Evolutionary conservation across 92 coral and sea anemone species (phyloP).

Genomic region (Bergia puertoricense): DNA sequence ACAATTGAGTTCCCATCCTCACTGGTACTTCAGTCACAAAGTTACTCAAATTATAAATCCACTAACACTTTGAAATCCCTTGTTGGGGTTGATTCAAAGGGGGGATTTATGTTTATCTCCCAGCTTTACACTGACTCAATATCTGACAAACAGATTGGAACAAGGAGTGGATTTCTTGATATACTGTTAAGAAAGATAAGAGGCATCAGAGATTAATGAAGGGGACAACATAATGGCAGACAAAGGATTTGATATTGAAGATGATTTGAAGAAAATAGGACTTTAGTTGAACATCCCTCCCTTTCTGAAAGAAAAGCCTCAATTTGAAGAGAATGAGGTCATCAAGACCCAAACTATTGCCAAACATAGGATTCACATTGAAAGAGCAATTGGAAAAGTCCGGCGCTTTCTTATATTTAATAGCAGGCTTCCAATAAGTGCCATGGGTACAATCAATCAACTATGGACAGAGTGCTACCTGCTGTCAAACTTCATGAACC

Average conservation of each 20-base stretch:
- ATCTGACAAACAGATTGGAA: constrained; percentile 45
- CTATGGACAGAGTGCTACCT: constrained; percentile 29
- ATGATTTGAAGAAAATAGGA: constrained; percentile 44
- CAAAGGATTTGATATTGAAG: constrained; percentile 52
- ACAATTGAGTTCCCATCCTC: constrained; percentile 52
- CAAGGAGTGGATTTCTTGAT: constrained; percentile 56
- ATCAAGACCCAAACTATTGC: constrained; percentile 54
- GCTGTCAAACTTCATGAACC: constrained; percentile 53
- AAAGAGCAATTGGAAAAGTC: constrained; percentile 58
- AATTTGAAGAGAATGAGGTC: constrained; percentile 56
- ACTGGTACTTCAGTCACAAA: constrained; percentile 51
- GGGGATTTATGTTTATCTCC: constrained; percentile 30
- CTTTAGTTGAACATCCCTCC: constrained; percentile 51
- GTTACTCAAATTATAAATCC: constrained; percentile 57
- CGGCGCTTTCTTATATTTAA: constrained; percentile 48
- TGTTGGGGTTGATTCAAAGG: constrained; percentile 37
- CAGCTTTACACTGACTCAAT: constrained; percentile 62
- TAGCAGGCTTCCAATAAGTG: constrained; percentile 49
- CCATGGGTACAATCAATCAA: constrained; percentile 57
- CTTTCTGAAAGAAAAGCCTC: constrained; percentile 29
- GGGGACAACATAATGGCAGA: constrained; percentile 65
- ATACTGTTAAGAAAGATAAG: constrained; percentile 48
- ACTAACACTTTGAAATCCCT: constrained; percentile 59
- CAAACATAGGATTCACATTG: constrained; percentile 48
- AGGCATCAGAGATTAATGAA: constrained; percentile 29